phyloP scores from a whole-genome alignment of 2,797 vertebrate species.

The Fratercula arctica region DNA sequence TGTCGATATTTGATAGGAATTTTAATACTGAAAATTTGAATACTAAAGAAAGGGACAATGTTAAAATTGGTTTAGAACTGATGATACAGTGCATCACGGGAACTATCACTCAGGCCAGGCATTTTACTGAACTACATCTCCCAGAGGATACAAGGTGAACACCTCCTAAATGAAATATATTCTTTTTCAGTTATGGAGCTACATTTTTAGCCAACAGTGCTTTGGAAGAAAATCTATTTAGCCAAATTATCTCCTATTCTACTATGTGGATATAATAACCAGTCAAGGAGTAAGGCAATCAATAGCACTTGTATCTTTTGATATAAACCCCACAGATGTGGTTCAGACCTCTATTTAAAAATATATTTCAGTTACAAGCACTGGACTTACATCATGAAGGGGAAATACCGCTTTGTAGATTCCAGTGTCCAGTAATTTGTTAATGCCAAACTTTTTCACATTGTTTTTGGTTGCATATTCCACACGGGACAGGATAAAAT shows the following conservation, averaged over 20 bases:
- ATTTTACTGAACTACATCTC: neutral
- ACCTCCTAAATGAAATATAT: neutral
- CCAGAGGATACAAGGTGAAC: neutral
- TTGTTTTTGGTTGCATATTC: conserved; percentile 83
- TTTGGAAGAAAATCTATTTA: neutral
- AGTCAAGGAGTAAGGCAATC: neutral
- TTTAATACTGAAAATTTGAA: neutral
- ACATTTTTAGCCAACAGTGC: neutral
- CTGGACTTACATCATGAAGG: conserved; percentile 88
- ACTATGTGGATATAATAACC: neutral
- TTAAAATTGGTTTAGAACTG: neutral
- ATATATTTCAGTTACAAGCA: neutral
- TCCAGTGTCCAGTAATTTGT: conserved; percentile 84
- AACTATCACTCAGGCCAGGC: neutral
- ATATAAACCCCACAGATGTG: neutral
- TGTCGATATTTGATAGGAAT: neutral
- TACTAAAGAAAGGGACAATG: neutral
- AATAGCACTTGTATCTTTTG: neutral
- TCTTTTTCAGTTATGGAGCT: neutral
- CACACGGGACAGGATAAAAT: conserved; percentile 89
- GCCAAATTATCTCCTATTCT: neutral
- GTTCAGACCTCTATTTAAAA: neutral
- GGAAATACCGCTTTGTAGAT: conserved; percentile 95
- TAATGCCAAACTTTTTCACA: conserved; percentile 90
- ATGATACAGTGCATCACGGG: neutral